Evolutionary conservation across 2,888 invertebrate genomes (phyloP).

Genomic region (Eledona agricola): DNA sequence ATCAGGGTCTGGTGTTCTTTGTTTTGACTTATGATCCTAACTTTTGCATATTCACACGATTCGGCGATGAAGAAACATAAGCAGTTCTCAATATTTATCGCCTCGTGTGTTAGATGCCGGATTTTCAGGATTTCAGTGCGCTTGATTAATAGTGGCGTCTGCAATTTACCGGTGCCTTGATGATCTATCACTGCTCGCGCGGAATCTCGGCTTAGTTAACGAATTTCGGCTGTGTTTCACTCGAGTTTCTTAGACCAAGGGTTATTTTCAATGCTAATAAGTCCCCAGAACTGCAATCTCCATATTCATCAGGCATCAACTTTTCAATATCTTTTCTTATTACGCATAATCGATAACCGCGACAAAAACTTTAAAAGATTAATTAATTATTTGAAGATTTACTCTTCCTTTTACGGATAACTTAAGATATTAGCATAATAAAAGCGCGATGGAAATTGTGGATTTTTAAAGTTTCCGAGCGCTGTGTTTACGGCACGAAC

Average conservation of each 20-base stretch:
- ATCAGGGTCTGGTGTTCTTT: constrained; percentile 14
- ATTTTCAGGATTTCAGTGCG: too few relatives aligned
- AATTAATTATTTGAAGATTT: constrained; percentile 28
- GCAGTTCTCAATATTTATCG: too few relatives aligned
- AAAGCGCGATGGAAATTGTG: background rate
- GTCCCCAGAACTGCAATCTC: constrained; percentile 34
- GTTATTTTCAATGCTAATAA: too few relatives aligned
- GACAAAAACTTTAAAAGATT: constrained; percentile 24
- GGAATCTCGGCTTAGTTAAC: too few relatives aligned
- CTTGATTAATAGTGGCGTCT: too few relatives aligned
- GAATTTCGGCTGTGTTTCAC: too few relatives aligned
- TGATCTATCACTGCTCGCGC: too few relatives aligned
- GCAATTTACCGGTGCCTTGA: too few relatives aligned
- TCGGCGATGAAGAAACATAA: constrained; percentile 18
- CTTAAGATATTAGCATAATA: too few relatives aligned
- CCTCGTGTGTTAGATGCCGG: too few relatives aligned
- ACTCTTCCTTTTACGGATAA: too few relatives aligned
- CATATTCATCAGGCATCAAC: constrained; percentile 36
- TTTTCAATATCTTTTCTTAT: constrained; percentile 33
- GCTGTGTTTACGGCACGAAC: constrained; percentile 1
- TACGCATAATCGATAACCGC: constrained; percentile 29
- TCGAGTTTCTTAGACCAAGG: too few relatives aligned
- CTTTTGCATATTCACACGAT: constrained; percentile 21
- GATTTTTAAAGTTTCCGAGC: constrained; percentile 3
- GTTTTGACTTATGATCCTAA: constrained; percentile 18